Percentiles rank a stretch among this genome's conserved stretches.
These are phyloP conservation scores for Caenorhabditis japonica DNA, from an alignment of 2,888 invertebrate genomes.

Conservation along the genomic window DNA sequence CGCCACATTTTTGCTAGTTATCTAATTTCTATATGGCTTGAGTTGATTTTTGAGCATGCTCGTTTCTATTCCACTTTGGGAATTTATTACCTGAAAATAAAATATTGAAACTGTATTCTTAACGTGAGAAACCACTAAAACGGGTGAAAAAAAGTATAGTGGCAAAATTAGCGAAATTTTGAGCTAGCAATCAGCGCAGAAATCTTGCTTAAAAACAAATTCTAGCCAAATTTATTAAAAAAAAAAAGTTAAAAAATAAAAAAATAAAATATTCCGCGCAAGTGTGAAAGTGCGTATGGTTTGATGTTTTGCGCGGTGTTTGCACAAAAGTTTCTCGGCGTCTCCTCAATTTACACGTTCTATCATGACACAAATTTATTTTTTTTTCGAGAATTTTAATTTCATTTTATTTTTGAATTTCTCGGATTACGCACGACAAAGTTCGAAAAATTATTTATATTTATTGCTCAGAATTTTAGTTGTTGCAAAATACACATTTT, in stretches of 20 bases:
- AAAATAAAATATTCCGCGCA: slow-evolving; percentile 32
- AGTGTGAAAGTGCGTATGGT: slow-evolving; percentile 27
- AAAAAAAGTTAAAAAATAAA: not conserved
- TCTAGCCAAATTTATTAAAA: not conserved
- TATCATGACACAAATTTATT: not conserved
- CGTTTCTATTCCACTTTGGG: slow-evolving; percentile 24
- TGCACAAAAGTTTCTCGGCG: slow-evolving; percentile 6
- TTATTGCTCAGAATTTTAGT: no score
- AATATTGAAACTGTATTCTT: not conserved
- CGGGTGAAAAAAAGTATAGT: slow-evolving; percentile 3
- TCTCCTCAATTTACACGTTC: not conserved
- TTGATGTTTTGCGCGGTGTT: slow-evolving; percentile 10
- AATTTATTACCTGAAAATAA: slow-evolving; percentile 48
- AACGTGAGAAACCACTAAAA: not conserved
- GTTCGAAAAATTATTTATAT: no score
- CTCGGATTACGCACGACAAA: no score
- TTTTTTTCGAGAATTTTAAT: not conserved
- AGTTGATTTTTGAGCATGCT: slow-evolving; percentile 1
- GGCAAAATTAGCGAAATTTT: not conserved
- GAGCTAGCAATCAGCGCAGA: not conserved
- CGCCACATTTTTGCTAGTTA: slow-evolving; percentile 40
- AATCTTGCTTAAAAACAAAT: not conserved
- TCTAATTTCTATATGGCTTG: not conserved
- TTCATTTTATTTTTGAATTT: no score
- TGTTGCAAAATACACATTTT: no score